These are phyloP conservation scores for Furcifer pardalis DNA, from an alignment of 2,797 vertebrate species.

Conservation along the genomic window DNA sequence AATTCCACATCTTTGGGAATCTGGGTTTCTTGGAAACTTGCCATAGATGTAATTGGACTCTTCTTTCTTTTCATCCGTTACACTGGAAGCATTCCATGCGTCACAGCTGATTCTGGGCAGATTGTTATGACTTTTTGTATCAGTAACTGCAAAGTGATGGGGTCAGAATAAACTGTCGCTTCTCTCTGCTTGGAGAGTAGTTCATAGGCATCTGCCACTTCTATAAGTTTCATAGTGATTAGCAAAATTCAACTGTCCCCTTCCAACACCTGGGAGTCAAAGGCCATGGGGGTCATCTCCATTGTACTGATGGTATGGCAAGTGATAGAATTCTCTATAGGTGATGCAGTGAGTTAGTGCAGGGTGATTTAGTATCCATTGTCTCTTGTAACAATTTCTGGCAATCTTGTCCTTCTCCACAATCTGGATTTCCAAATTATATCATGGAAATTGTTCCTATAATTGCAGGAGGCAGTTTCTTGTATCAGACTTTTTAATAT, in stretches of 20 bases:
- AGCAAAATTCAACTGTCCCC: neutral
- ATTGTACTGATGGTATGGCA: neutral
- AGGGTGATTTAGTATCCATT: constrained; percentile 3
- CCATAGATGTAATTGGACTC: neutral
- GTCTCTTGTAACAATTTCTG: neutral
- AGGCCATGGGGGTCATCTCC: neutral
- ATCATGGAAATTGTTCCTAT: neutral
- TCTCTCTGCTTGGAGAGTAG: neutral
- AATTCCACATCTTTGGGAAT: neutral
- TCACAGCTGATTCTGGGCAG: neutral
- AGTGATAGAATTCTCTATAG: neutral
- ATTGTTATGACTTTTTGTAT: neutral
- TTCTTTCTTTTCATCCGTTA: neutral
- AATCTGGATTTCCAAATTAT: neutral
- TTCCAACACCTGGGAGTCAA: neutral
- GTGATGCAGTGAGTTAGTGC: neutral
- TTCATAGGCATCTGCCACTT: neutral
- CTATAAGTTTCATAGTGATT: neutral
- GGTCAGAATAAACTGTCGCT: neutral
- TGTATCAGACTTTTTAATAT: neutral
- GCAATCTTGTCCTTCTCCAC: neutral
- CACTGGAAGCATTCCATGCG: neutral
- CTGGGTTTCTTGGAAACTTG: neutral
- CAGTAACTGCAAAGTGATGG: neutral
- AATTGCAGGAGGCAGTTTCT: neutral